phyloP scores from a whole-genome alignment of 2,797 vertebrate species.

The Pogoniulus pusillus region DNA sequence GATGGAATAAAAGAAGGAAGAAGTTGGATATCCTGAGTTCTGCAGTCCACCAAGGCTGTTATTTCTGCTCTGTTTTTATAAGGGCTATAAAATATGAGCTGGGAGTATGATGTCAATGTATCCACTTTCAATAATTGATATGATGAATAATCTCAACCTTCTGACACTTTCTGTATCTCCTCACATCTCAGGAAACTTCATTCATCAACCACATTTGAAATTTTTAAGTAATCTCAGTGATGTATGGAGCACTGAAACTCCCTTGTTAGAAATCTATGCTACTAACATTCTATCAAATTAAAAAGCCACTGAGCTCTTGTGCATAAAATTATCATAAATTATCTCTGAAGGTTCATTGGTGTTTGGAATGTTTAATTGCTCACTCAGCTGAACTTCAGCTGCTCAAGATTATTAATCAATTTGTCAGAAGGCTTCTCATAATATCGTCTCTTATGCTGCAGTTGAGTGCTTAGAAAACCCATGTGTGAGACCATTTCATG shows the following conservation, averaged over 20 bases:
- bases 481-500: constrained; percentile 36
- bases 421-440: constrained; percentile 77
- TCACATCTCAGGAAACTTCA: constrained; percentile 87
- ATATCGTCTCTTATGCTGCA: constrained; percentile 58
- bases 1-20: constrained; percentile 10
- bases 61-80: constrained; percentile 78
- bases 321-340: constrained; percentile 89
- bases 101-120: constrained; percentile 89
- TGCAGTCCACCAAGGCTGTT: constrained; percentile 70
- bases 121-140: constrained; percentile 97
- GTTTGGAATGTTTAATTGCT: constrained; percentile 86
- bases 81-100: constrained; percentile 87
- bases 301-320: constrained; percentile 84
- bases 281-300: constrained; percentile 93
- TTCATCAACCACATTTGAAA: constrained; percentile 90
- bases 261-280: constrained; percentile 85
- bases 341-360: constrained; percentile 81
- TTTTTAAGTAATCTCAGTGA: constrained; percentile 91
- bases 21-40: constrained; percentile 62
- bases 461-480: constrained; percentile 45
- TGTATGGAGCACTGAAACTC: constrained; percentile 88
- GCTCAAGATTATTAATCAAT: constrained; percentile 76
- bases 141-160: constrained; percentile 95
- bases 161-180: constrained; percentile 88
- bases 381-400: constrained; percentile 78